These are phyloP conservation scores for Podotricha telesiphe DNA, from an alignment of 2,888 invertebrate species.

Conservation along the genomic window DNA sequence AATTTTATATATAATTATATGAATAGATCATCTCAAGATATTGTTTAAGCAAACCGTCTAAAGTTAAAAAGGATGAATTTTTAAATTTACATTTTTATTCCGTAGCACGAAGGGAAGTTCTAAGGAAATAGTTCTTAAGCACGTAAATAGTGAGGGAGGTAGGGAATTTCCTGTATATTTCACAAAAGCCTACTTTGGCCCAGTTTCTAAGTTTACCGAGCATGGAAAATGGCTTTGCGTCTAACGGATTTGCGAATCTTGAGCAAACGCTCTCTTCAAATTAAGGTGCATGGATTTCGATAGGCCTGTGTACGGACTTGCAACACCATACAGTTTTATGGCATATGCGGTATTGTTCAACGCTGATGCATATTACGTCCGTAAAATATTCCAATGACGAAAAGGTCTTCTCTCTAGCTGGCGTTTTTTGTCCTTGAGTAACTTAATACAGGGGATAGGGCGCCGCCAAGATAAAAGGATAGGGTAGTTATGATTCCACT, in stretches of 20 bases:
- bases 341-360: constrained; percentile 1
- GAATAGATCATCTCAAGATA: constrained; percentile 29
- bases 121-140: constrained; percentile 73
- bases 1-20: too few species aligned
- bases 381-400: constrained; percentile 39
- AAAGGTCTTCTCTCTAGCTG: constrained; percentile 28
- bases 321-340: constrained; percentile 20
- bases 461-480: constrained; percentile 42
- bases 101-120: constrained; percentile 59
- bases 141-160: constrained; percentile 68
- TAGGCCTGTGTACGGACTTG: constrained; percentile 9
- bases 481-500: constrained; percentile 45
- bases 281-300: constrained; percentile 39
- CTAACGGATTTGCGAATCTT: constrained; percentile 71
- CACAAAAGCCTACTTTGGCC: constrained; percentile 79
- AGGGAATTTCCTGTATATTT: constrained; percentile 70
- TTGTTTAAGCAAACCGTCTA: constrained; percentile 30
- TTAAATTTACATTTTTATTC: constrained; percentile 68
- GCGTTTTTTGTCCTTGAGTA: constrained; percentile 41
- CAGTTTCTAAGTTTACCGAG: constrained; percentile 78
- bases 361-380: constrained; percentile 11
- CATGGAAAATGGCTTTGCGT: constrained; percentile 75
- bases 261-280: constrained; percentile 52
- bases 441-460: constrained; percentile 41
- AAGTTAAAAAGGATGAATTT: constrained; percentile 52